These are phyloP conservation scores for Solea senegalensis DNA, from an alignment of 2,113 vertebrate genomes.

Conservation along the genomic window DNA sequence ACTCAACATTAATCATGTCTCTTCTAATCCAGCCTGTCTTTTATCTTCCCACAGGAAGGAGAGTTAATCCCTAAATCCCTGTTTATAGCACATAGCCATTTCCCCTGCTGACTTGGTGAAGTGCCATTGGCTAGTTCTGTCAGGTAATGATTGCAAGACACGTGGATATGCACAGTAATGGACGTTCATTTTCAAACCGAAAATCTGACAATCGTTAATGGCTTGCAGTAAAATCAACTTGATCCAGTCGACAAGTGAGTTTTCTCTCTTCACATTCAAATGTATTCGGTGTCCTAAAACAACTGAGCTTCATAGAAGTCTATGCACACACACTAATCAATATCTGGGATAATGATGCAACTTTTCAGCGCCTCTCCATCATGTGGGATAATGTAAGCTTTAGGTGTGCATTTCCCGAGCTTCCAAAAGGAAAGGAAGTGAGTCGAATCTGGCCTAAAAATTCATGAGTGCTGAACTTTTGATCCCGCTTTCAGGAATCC, in stretches of 20 bases:
- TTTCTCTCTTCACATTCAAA: conserved; percentile 16
- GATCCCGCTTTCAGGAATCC: conserved; percentile 36
- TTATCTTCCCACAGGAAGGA: conserved; percentile 78
- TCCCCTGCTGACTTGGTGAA: conserved; percentile 59
- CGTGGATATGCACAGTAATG: conserved; percentile 24
- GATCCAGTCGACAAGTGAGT: background rate
- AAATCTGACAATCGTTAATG: conserved; percentile 22
- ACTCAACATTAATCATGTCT: conserved; percentile 75
- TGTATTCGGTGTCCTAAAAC: conserved; percentile 19
- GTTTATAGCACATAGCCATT: conserved; percentile 70
- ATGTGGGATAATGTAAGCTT: conserved; percentile 22
- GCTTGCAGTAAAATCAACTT: conserved; percentile 13
- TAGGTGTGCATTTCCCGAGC: conserved; percentile 22
- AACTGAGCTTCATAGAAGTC: conserved; percentile 30
- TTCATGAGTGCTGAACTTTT: conserved; percentile 36
- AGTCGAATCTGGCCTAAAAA: conserved; percentile 29
- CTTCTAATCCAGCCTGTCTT: conserved; percentile 74
- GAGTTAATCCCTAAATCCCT: conserved; percentile 78
- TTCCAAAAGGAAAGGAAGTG: conserved; percentile 27
- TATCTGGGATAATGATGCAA: conserved; percentile 48
- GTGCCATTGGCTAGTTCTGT: conserved; percentile 43
- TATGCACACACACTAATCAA: conserved; percentile 25
- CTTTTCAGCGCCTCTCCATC: conserved; percentile 20
- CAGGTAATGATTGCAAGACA: conserved; percentile 43
- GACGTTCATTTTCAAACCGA: conserved; percentile 26